Evolutionary conservation across 2,888 invertebrate genomes (phyloP).

Genomic region (Parnassius mnemosyne): DNA sequence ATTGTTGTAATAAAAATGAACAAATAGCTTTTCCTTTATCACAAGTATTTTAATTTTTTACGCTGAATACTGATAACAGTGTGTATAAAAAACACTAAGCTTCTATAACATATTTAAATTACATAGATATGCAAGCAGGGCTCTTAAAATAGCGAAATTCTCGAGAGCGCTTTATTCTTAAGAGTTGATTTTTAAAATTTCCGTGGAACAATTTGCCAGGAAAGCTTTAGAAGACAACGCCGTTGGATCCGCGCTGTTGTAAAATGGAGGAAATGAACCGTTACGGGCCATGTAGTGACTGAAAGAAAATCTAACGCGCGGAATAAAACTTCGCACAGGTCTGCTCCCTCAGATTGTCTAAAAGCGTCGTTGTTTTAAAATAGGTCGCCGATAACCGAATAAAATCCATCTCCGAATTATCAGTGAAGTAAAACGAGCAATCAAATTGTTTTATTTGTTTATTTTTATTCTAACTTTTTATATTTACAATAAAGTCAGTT

Average conservation of each 20-base stretch:
- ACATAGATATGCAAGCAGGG: neutral
- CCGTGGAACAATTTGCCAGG: slow-evolving; percentile 12
- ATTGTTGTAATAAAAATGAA: too few species aligned
- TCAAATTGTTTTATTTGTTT: too few species aligned
- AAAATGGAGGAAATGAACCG: slow-evolving; percentile 23
- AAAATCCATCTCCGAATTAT: neutral
- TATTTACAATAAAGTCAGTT: too few species aligned
- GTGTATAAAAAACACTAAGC: too few species aligned
- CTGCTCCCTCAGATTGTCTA: slow-evolving; percentile 5
- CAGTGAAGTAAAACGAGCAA: too few species aligned
- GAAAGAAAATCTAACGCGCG: slow-evolving; percentile 17
- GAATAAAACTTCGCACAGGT: slow-evolving; percentile 10
- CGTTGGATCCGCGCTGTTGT: slow-evolving; percentile 10
- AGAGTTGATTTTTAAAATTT: slow-evolving; percentile 23
- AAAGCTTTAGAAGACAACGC: slow-evolving; percentile 17
- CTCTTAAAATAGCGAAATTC: neutral
- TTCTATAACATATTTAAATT: too few species aligned
- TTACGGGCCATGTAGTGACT: slow-evolving; percentile 13
- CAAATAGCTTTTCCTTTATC: too few species aligned
- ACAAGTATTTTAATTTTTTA: too few species aligned
- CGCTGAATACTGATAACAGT: too few species aligned
- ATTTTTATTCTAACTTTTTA: too few species aligned
- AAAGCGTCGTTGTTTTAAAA: slow-evolving; percentile 1
- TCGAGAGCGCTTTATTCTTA: slow-evolving; percentile 2
- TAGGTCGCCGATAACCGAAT: neutral